Evolutionary conservation across 2,888 invertebrate genomes (phyloP), one percentile per base, ranked within the genome.

Genomic region (Sipha maydis): DNA sequence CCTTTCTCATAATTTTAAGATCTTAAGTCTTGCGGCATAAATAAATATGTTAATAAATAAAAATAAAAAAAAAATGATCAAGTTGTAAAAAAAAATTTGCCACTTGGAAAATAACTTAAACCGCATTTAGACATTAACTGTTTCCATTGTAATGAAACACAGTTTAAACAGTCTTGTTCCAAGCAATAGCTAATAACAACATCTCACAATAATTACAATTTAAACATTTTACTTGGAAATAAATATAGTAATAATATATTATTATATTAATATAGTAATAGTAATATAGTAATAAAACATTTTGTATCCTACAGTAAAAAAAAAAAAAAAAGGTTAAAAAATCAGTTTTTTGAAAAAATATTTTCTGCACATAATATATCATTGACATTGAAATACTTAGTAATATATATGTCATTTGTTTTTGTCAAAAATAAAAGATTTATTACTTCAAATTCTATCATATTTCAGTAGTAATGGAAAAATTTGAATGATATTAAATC

Each of bases 91-190:
- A 79, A 28, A 79, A 25, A 61, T 80, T 80, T 71, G 41, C 73
- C 73, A 86, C 73, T 86, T 75, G 73, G 73, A 79, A 86, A 80
- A 80, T 86, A 86, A 86, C 71, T 86, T 86, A 86, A 80, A 88
- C 88, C 82, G 75, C 75, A 67, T 67, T 56, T 56, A 82, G 75
- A 88, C 67, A 73, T 79, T 73, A 41, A 76, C 48, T 82, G 25
- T 41, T 19, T 86, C 41, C 79, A 67, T 75, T 41, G 28, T 28
- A 67, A 82, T 75, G 80, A 34, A 88, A 82, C 86, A 88, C 79
- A 86, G 79, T 86, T 76, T 9, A 82, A 82, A 88, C 88, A 88
- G 88, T 88, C 88, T 88, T 88, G 75, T 88, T 88, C 80, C 80
- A 67, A 88, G 75, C 80, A 82, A 80, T 86, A 88, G 73, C 82